These are phyloP conservation scores for Phrynosoma blainvillii DNA, from an alignment of 2,113 vertebrate genomes.

Conservation along the genomic window DNA sequence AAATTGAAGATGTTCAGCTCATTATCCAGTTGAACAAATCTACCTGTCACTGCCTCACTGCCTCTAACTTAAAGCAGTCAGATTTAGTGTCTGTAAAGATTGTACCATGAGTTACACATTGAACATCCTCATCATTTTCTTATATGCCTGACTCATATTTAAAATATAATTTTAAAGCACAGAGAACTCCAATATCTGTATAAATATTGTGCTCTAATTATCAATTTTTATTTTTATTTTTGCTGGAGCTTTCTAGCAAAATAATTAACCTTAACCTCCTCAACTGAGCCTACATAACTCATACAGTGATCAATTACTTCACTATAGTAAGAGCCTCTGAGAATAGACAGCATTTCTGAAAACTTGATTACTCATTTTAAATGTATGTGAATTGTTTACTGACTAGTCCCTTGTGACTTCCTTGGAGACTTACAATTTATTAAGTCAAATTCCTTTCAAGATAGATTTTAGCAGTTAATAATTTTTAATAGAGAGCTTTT, in stretches of 20 bases:
- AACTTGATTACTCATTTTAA: slow-evolving; percentile 69
- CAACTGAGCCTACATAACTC: slow-evolving; percentile 47
- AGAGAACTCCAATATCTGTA: slow-evolving; percentile 18
- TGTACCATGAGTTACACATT: slow-evolving; percentile 22
- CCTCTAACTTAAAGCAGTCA: slow-evolving; percentile 19
- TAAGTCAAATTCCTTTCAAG: slow-evolving; percentile 56
- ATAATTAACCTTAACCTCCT: slow-evolving; percentile 64
- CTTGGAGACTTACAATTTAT: slow-evolving; percentile 64
- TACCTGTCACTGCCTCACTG: slow-evolving; percentile 11
- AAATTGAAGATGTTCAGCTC: slow-evolving; percentile 11
- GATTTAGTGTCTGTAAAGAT: slow-evolving; percentile 9
- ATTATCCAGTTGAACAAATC: slow-evolving; percentile 32
- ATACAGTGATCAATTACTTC: slow-evolving; percentile 59
- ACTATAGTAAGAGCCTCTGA: slow-evolving; percentile 55
- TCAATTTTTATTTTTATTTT: slow-evolving; percentile 16
- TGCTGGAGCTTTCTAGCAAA: slow-evolving; percentile 45
- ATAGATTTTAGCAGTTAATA: slow-evolving; percentile 66
- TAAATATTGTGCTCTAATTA: slow-evolving; percentile 46
- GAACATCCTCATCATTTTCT: neutral
- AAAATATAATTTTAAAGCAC: slow-evolving; percentile 21
- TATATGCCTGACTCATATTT: slow-evolving; percentile 26
- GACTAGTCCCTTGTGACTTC: slow-evolving; percentile 68
- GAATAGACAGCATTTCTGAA: slow-evolving; percentile 57
- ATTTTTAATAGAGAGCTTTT: slow-evolving; percentile 58
- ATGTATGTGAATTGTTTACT: slow-evolving; percentile 69